Conservation (phyloP, 2,888 invertebrate genomes). For the Rhagonycha fulva region DNA sequence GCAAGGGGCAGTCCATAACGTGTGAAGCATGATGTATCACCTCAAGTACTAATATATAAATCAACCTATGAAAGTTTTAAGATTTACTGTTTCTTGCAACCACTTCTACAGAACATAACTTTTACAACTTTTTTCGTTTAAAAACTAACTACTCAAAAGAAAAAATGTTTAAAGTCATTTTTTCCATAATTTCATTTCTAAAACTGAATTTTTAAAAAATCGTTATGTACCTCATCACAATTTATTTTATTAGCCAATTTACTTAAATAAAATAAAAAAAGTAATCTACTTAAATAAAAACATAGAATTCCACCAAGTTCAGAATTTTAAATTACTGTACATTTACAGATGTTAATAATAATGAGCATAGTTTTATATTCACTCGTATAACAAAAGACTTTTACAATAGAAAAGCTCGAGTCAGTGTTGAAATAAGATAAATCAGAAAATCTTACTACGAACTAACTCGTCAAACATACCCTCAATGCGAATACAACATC, state of each 20-base stretch:
- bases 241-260: neutral
- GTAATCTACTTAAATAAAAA: neutral
- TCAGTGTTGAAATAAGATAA: conserved; percentile 7
- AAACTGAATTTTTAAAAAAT: neutral
- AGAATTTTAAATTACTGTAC: neutral
- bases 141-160: conserved; percentile 9
- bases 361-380: neutral
- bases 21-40: conserved; percentile 22
- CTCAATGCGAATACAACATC: conserved; percentile 34
- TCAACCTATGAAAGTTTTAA: conserved; percentile 24
- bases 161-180: neutral
- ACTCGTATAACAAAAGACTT: neutral
- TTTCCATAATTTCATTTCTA: neutral
- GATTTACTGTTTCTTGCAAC: conserved; percentile 23
- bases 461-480: conserved; percentile 17
- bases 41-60: conserved; percentile 25
- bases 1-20: conserved; percentile 22
- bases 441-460: conserved; percentile 4
- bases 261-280: neutral
- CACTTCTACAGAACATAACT: conserved; percentile 21
- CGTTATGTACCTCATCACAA: neutral
- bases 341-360: neutral
- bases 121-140: conserved; percentile 19
- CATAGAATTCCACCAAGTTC: neutral
- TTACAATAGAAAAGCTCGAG: neutral